Conservation (phyloP, 2,797 vertebrate genomes). For the Cyprinodon diabolis region DNA sequence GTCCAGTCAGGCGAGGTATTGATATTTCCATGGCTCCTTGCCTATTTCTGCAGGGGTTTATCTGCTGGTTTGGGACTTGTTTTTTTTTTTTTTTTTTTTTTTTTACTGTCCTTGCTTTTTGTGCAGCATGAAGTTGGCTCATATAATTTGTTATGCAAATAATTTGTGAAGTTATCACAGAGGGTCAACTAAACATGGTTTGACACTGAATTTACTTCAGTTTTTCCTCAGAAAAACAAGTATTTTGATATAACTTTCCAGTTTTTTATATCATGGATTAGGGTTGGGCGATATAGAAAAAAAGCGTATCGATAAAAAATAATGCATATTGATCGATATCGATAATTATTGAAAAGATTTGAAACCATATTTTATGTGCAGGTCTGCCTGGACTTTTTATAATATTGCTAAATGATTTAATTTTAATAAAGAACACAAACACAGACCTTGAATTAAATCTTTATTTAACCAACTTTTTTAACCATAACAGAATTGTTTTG, state of each 20-base stretch:
- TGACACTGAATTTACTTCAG: neutral
- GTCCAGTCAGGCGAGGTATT: slow-evolving; percentile 2
- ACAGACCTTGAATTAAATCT: too few species aligned
- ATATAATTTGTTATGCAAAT: slow-evolving; percentile 13
- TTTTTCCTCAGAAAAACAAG: neutral
- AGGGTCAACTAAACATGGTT: neutral
- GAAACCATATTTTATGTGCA: too few species aligned
- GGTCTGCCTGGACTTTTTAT: too few species aligned
- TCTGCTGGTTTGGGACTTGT: slow-evolving; percentile 32
- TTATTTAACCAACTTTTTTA: too few species aligned
- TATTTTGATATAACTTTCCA: neutral
- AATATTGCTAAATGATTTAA: too few species aligned
- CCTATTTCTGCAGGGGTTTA: slow-evolving; percentile 40
- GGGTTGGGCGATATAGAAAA: too few species aligned
- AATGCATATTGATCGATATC: too few species aligned
- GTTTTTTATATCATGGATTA: neutral
- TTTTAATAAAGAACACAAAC: too few species aligned
- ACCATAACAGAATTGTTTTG: too few species aligned
- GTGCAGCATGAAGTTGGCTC: neutral
- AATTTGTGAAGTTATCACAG: neutral
- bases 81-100: slow-evolving; percentile 32
- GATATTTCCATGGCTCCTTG: slow-evolving; percentile 52
- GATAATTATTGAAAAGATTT: too few species aligned
- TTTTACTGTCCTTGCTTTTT: slow-evolving; percentile 6
- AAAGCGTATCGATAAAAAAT: too few species aligned